Evolutionary conservation across 92 coral and sea anemone species (phyloP).

Genomic region (Epizoanthus scotinus): DNA sequence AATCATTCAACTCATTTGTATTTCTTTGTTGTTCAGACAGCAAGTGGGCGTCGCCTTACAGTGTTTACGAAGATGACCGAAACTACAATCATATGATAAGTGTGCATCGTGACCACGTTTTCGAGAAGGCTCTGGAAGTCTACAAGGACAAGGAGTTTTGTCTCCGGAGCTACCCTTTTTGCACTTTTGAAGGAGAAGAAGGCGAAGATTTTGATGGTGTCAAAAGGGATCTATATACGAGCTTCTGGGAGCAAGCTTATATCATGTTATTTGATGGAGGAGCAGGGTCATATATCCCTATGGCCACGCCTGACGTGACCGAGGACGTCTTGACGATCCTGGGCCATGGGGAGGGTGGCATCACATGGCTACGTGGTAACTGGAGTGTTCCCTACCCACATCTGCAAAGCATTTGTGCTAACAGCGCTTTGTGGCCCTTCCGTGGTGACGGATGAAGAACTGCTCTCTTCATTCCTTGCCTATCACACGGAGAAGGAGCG

Average conservation of each 20-base stretch:
- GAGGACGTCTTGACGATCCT: slow-evolving; percentile 41
- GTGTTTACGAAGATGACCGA: slow-evolving; percentile 41
- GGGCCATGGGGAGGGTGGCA: slow-evolving; percentile 50
- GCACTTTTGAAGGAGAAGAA: slow-evolving; percentile 39
- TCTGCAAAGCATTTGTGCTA: slow-evolving; percentile 45
- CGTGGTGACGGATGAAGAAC: slow-evolving; percentile 43
- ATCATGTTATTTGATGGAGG: slow-evolving; percentile 46
- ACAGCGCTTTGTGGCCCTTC: slow-evolving; percentile 34
- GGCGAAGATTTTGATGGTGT: slow-evolving; percentile 40
- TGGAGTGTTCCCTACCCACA: slow-evolving; percentile 50
- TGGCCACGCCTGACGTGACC: slow-evolving; percentile 49
- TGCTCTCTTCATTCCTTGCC: slow-evolving; percentile 39
- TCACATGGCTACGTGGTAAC: slow-evolving; percentile 53
- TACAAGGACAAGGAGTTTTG: slow-evolving; percentile 47
- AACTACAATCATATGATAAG: slow-evolving; percentile 30
- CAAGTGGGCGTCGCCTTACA: slow-evolving; percentile 32
- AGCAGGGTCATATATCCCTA: slow-evolving; percentile 52
- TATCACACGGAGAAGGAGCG: slow-evolving; percentile 51
- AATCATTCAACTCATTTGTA: slow-evolving; percentile 5
- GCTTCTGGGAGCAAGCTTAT: slow-evolving; percentile 44
- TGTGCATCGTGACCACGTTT: slow-evolving; percentile 27
- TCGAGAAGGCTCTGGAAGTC: slow-evolving; percentile 37
- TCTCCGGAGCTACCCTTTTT: slow-evolving; percentile 36
- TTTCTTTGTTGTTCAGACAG: slow-evolving; percentile 38
- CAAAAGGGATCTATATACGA: slow-evolving; percentile 46